These are phyloP conservation scores for Athalia circularis DNA, from an alignment of 2,888 invertebrate genomes.

Conservation along the genomic window DNA sequence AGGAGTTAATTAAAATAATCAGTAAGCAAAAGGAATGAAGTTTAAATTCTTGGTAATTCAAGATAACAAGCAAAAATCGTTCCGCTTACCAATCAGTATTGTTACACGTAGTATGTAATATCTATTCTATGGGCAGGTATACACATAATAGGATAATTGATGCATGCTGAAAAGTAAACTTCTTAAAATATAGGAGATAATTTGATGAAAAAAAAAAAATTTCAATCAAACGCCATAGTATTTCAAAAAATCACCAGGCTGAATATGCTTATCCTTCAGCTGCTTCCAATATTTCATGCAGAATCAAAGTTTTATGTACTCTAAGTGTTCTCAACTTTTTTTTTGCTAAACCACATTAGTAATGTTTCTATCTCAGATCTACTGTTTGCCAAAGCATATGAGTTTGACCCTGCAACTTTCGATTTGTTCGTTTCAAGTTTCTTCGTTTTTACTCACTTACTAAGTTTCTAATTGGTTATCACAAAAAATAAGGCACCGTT, in stretches of 20 bases:
- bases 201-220: constrained; percentile 19
- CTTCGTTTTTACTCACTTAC: constrained; percentile 48
- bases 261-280: neutral
- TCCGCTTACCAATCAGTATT: neutral
- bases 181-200: constrained; percentile 28
- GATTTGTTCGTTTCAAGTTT: constrained; percentile 5
- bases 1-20: constrained; percentile 18
- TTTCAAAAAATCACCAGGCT: neutral
- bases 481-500: constrained; percentile 65
- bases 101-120: neutral
- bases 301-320: constrained; percentile 26
- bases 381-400: too few species aligned
- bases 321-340: neutral
- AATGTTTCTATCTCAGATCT: neutral
- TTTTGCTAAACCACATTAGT: too few species aligned
- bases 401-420: constrained; percentile 46
- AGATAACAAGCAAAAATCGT: neutral
- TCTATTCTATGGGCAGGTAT: constrained; percentile 15
- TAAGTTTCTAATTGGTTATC: constrained; percentile 66
- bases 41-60: constrained; percentile 19
- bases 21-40: constrained; percentile 8
- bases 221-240: neutral
- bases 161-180: constrained; percentile 34
- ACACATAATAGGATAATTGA: constrained; percentile 29
- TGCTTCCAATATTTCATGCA: constrained; percentile 11